Percentiles rank a stretch among this genome's conserved stretches.
These are phyloP conservation scores for Microcebus griseorufus DNA, from an alignment of 2,113 vertebrate genomes.

Conservation along the genomic window DNA sequence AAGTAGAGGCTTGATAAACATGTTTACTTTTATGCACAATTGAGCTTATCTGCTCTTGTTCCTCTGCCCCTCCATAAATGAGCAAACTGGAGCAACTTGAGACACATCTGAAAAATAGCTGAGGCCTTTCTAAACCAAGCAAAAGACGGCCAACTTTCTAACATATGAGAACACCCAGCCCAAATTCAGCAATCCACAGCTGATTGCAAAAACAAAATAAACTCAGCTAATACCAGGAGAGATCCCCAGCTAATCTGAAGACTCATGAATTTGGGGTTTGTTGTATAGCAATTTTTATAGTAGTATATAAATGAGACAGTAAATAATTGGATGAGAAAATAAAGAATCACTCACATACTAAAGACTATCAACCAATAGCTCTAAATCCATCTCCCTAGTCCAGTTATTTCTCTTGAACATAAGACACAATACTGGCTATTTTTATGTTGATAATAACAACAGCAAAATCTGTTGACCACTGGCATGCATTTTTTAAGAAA, in stretches of 20 bases:
- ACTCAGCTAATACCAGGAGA: background rate
- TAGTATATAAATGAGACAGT: background rate
- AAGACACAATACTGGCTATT: background rate
- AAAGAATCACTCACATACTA: background rate
- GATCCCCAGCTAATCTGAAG: background rate
- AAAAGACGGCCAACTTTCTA: background rate
- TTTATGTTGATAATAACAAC: background rate
- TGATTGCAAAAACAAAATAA: background rate
- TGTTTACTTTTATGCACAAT: background rate
- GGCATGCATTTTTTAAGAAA: background rate
- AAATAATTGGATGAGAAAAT: background rate
- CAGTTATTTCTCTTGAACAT: background rate
- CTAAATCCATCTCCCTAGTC: background rate
- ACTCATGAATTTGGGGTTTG: background rate
- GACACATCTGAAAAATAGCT: background rate
- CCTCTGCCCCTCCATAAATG: background rate
- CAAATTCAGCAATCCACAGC: background rate
- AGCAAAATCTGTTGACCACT: background rate
- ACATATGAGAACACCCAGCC: background rate
- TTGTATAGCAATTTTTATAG: background rate
- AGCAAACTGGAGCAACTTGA: background rate
- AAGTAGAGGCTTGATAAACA: background rate
- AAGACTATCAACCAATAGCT: background rate
- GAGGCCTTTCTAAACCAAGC: background rate
- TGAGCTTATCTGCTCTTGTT: background rate